These are phyloP conservation scores for Platygyra sinensis DNA, from an alignment of 64 coral and sea anemone genomes.

Conservation along the genomic window DNA sequence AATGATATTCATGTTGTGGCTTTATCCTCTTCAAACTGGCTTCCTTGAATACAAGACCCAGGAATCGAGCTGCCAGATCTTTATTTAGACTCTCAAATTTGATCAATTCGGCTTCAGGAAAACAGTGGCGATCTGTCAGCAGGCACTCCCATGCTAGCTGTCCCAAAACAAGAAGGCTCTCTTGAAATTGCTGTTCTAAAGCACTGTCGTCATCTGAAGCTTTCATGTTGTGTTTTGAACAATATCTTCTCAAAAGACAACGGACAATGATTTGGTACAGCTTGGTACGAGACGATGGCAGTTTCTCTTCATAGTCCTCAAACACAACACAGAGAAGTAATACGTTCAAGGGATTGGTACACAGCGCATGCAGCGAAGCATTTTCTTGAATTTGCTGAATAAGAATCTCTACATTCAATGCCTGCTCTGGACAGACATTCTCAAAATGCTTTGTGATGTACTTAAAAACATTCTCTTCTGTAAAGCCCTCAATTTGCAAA, in stretches of 20 bases:
- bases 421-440: neutral
- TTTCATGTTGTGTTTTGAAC: neutral
- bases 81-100: neutral
- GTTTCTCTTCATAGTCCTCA: constrained; percentile 34
- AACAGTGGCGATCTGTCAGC: neutral
- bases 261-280: constrained; percentile 21
- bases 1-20: neutral
- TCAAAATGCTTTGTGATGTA: constrained; percentile 16
- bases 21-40: neutral
- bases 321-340: constrained; percentile 46
- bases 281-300: constrained; percentile 21
- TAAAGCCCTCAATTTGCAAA: constrained; percentile 15
- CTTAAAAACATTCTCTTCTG: neutral
- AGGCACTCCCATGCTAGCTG: constrained; percentile 3
- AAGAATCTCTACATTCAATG: neutral
- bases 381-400: neutral
- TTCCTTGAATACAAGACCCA: neutral
- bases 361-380: neutral
- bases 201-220: neutral
- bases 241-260: neutral
- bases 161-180: neutral
- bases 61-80: neutral
- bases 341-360: constrained; percentile 13
- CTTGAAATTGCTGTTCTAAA: neutral
- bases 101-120: neutral